These are phyloP conservation scores for Parapsyche elsis DNA, from an alignment of 1,140 invertebrate species.

Conservation along the genomic window DNA sequence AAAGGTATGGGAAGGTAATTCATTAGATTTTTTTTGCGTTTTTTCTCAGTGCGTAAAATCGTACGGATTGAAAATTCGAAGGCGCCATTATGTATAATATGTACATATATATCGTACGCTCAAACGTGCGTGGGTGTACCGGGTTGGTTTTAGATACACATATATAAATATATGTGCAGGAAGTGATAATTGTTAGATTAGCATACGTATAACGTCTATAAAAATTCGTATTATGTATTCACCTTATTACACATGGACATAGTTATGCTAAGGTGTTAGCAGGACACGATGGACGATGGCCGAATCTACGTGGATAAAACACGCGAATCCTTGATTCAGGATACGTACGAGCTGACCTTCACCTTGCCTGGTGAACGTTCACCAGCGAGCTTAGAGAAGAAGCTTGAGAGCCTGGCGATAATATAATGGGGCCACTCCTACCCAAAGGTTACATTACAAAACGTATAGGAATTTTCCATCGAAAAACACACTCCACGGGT, in stretches of 20 bases:
- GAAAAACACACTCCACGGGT: too few relatives aligned
- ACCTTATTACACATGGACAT: slow-evolving; percentile 1
- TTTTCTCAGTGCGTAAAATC: not conserved
- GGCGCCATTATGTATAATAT: not conserved
- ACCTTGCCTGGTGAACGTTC: slow-evolving; percentile 12
- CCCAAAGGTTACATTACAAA: not conserved
- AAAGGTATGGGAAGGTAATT: slow-evolving; percentile 13
- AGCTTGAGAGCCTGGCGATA: not conserved
- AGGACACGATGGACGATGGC: slow-evolving; percentile 11
- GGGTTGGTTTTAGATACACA: not conserved
- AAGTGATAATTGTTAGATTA: slow-evolving; percentile 34
- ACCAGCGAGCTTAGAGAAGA: not conserved
- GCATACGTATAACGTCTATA: slow-evolving; percentile 17
- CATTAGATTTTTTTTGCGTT: slow-evolving; percentile 1
- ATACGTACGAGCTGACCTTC: slow-evolving; percentile 3
- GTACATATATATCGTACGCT: not conserved
- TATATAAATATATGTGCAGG: slow-evolving; percentile 23
- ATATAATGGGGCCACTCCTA: not conserved
- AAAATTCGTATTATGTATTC: slow-evolving; percentile 16
- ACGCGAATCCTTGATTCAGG: slow-evolving; percentile 22
- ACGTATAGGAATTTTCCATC: not conserved
- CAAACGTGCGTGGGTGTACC: not conserved
- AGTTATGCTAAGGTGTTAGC: slow-evolving; percentile 36
- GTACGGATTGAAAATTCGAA: not conserved
- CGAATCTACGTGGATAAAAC: slow-evolving; percentile 12